Evolutionary conservation across 1,140 invertebrate species (phyloP).

Genomic region (Hyles euphorbiae): DNA sequence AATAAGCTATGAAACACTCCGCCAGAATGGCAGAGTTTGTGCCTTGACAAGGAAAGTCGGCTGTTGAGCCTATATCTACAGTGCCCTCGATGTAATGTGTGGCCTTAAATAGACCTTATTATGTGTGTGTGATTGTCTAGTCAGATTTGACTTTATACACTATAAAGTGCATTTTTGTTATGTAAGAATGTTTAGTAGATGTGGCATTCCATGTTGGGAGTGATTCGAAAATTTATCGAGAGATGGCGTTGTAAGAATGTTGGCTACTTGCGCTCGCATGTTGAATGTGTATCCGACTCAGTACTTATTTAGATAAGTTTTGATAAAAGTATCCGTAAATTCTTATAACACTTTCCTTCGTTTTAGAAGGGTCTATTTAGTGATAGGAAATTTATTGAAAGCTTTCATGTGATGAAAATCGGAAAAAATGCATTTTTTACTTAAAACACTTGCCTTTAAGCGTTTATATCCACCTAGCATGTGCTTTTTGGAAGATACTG

Average conservation of each 20-base stretch:
- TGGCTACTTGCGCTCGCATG: too few relatives aligned
- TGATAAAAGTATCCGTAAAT: too few relatives aligned
- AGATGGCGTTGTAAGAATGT: too few relatives aligned
- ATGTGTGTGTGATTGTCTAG: conserved; percentile 59
- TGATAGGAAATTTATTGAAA: neutral
- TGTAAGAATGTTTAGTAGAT: too few relatives aligned
- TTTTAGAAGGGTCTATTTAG: conserved; percentile 21
- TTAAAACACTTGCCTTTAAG: conserved; percentile 3
- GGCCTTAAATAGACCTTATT: conserved; percentile 12
- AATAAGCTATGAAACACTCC: neutral
- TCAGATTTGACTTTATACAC: conserved; percentile 30
- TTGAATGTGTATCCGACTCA: too few relatives aligned
- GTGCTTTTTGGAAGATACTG: conserved; percentile 1
- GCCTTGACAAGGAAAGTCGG: neutral
- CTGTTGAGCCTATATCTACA: neutral
- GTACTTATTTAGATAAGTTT: too few relatives aligned
- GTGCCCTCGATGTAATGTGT: neutral
- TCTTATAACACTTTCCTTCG: conserved; percentile 14
- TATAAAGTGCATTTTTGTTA: conserved; percentile 40
- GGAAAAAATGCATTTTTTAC: conserved; percentile 8
- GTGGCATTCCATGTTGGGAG: too few relatives aligned
- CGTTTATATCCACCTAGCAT: conserved; percentile 6
- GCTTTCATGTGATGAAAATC: neutral
- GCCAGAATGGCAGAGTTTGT: conserved; percentile 10
- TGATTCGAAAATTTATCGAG: too few relatives aligned